phyloP scores from a whole-genome alignment of 2,888 invertebrate species.

The Nowickia ferox region DNA sequence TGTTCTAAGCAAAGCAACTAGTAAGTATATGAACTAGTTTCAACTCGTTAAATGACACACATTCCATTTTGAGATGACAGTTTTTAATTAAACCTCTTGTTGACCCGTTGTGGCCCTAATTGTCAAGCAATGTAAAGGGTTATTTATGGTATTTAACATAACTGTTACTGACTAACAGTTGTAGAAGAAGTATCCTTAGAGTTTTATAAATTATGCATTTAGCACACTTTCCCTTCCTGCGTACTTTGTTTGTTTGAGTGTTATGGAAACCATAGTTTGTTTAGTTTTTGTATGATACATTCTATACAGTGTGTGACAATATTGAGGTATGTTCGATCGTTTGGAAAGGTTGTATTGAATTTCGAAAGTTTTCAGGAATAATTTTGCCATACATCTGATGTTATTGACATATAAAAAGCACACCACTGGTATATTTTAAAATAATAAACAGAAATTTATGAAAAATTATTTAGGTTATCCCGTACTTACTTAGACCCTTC shows the following conservation, averaged over 20 bases:
- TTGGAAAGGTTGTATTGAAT: no score
- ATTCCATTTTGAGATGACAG: conserved; percentile 55
- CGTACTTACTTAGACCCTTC: no score
- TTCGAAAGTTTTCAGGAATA: no score
- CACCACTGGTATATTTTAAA: no score
- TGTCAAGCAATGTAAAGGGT: conserved; percentile 37
- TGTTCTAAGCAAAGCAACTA: conserved; percentile 32
- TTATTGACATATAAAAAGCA: no score
- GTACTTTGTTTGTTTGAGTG: conserved; percentile 4
- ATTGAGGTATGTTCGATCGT: no score
- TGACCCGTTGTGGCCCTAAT: conserved; percentile 47
- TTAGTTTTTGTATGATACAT: conserved; percentile 2
- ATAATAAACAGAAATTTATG: no score
- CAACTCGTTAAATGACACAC: conserved; percentile 9
- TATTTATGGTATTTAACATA: conserved; percentile 26
- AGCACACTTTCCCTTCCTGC: conserved; percentile 11
- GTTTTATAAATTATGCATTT: conserved; percentile 3
- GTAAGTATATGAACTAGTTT: conserved; percentile 28
- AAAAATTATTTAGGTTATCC: no score
- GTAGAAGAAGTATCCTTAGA: conserved; percentile 15
- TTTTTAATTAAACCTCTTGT: conserved; percentile 59
- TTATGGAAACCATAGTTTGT: conserved; percentile 55
- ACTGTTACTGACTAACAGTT: conserved; percentile 26
- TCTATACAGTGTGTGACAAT: conserved; percentile 12
- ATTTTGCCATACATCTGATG: no score